These are phyloP conservation scores for Scytalopus superciliaris DNA, from an alignment of 2,113 vertebrate genomes.

Conservation along the genomic window DNA sequence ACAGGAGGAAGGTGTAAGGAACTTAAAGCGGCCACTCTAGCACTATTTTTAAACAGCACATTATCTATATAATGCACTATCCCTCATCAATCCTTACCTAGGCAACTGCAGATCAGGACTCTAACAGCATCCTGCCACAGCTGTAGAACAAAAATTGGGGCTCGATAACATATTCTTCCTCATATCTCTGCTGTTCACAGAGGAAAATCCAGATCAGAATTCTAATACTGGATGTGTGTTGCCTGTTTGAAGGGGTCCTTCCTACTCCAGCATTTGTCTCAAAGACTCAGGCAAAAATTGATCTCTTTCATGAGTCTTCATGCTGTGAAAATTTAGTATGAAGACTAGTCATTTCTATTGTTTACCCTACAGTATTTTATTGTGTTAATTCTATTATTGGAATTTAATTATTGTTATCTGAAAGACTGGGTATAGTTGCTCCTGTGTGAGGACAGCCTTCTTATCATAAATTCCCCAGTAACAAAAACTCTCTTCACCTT, in stretches of 20 bases:
- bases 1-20: background rate
- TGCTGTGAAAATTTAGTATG: background rate
- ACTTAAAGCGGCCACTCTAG: background rate
- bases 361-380: background rate
- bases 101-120: background rate
- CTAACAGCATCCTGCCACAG: background rate
- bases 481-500: background rate
- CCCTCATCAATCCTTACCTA: background rate
- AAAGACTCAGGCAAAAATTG: background rate
- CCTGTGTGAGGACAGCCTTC: background rate
- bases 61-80: background rate
- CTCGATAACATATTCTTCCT: background rate
- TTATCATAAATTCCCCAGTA: background rate
- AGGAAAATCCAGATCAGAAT: background rate
- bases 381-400: background rate
- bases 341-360: background rate
- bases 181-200: background rate
- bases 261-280: background rate
- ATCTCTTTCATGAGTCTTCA: background rate
- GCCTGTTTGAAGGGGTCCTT: background rate
- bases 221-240: background rate
- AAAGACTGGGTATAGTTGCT: background rate
- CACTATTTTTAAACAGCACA: background rate
- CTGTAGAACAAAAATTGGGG: background rate
- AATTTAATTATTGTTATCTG: background rate